These are phyloP conservation scores for Allacma fusca DNA, from an alignment of 2,888 invertebrate species.

Conservation along the genomic window DNA sequence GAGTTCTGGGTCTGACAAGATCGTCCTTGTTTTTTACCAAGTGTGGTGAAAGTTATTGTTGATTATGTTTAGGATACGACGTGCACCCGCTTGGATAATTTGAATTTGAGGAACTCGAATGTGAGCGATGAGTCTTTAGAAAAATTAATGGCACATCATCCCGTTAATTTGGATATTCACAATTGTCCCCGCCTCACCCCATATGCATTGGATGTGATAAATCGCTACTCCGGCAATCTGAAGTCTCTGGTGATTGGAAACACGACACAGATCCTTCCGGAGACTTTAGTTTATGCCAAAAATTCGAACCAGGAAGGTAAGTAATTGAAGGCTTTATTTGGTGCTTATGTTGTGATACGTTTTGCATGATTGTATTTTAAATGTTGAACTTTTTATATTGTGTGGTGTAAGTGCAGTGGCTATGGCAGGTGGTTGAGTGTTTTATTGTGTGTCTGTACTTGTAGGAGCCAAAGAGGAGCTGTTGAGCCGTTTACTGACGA, in stretches of 20 bases:
- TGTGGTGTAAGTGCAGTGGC: too few species aligned
- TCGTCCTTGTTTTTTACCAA: too few species aligned
- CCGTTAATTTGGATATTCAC: conserved; percentile 77
- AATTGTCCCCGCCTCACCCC: conserved; percentile 76
- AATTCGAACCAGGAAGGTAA: conserved; percentile 32
- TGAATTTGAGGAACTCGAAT: conserved; percentile 75
- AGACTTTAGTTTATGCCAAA: conserved; percentile 38
- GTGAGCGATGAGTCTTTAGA: conserved; percentile 77
- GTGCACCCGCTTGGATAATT: conserved; percentile 74
- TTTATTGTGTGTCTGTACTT: too few species aligned
- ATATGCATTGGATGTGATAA: conserved; percentile 73
- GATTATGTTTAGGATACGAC: conserved; percentile 68
- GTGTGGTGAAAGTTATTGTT: too few species aligned
- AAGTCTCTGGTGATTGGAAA: conserved; percentile 77
- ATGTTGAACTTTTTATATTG: neutral
- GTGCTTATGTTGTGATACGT: neutral
- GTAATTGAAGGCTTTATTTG: neutral
- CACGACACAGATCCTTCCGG: conserved; percentile 71
- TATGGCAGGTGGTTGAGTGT: neutral
- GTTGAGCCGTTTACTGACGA: conserved; percentile 39
- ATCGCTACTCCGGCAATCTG: conserved; percentile 74
- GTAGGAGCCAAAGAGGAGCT: conserved; percentile 35
- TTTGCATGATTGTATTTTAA: neutral
- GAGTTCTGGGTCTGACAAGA: too few species aligned
- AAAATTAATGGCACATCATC: conserved; percentile 76